Conservation (phyloP, 2,797 vertebrate species). For the Lateolabrax maculatus region DNA sequence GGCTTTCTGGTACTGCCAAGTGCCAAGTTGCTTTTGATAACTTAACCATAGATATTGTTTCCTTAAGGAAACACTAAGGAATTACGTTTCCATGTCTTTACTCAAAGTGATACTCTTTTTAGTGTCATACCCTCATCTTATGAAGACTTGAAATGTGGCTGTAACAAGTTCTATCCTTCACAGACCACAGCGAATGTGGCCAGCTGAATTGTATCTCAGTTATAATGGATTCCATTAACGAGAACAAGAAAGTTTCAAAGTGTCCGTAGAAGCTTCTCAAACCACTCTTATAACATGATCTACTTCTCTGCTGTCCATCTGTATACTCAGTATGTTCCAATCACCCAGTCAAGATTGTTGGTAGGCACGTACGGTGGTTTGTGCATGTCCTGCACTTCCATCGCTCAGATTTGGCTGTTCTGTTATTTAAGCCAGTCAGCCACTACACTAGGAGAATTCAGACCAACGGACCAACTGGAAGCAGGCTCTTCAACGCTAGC, state of each 20-base stretch:
- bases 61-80: no score
- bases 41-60: no score
- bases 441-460: not conserved
- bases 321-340: not conserved
- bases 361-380: not conserved
- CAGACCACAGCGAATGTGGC: not conserved
- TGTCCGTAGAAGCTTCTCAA: no score
- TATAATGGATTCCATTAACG: not conserved
- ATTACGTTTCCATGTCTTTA: no score
- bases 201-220: not conserved
- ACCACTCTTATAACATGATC: no score
- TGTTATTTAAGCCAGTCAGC: not conserved
- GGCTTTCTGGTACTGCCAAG: no score
- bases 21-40: no score
- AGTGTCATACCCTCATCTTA: not conserved
- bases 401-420: not conserved
- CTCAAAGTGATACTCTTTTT: not conserved
- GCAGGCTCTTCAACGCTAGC: not conserved
- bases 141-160: no score
- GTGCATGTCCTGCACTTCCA: not conserved
- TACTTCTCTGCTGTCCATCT: no score
- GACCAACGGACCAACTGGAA: not conserved
- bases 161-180: not conserved
- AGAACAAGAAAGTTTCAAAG: not conserved
- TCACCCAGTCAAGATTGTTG: not conserved